These are phyloP conservation scores for Xiphophorus couchianus DNA, from an alignment of 2,113 vertebrate genomes.

Conservation along the genomic window DNA sequence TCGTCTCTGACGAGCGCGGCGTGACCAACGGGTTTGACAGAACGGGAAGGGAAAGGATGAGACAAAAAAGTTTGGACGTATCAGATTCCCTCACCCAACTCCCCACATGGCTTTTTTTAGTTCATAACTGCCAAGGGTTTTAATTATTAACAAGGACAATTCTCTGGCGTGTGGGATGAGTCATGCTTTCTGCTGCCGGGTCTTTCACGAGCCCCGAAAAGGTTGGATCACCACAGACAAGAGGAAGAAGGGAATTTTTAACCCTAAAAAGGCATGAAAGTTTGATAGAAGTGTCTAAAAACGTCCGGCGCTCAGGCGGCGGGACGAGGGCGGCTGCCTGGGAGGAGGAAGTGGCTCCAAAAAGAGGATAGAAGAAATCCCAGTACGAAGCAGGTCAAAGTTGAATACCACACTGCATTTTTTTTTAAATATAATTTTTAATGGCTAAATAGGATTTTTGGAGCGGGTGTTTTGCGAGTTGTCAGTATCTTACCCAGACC, in stretches of 20 bases:
- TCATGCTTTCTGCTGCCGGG: conserved; percentile 67
- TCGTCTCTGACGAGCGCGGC: conserved; percentile 3
- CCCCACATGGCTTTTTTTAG: conserved; percentile 53
- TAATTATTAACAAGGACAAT: conserved; percentile 73
- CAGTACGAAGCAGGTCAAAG: background rate
- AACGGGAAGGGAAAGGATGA: background rate
- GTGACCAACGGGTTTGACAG: background rate
- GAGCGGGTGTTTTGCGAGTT: no score
- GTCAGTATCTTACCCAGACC: no score
- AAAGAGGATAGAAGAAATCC: background rate
- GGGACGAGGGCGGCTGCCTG: background rate
- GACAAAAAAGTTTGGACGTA: conserved; percentile 19
- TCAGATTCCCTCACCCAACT: conserved; percentile 37
- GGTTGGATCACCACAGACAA: conserved; percentile 59
- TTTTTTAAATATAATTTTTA: no score
- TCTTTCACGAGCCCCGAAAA: conserved; percentile 59
- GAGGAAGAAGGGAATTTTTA: conserved; percentile 48
- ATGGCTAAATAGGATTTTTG: no score
- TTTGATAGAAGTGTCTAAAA: conserved; percentile 50
- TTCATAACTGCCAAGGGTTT: conserved; percentile 64
- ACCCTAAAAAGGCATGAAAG: conserved; percentile 54
- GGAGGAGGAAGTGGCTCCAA: background rate
- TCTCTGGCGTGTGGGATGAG: conserved; percentile 65
- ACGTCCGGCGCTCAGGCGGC: conserved; percentile 22
- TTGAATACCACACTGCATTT: no score